phyloP scores from a whole-genome alignment of 2,888 invertebrate species.

The Lasius fuliginosus region DNA sequence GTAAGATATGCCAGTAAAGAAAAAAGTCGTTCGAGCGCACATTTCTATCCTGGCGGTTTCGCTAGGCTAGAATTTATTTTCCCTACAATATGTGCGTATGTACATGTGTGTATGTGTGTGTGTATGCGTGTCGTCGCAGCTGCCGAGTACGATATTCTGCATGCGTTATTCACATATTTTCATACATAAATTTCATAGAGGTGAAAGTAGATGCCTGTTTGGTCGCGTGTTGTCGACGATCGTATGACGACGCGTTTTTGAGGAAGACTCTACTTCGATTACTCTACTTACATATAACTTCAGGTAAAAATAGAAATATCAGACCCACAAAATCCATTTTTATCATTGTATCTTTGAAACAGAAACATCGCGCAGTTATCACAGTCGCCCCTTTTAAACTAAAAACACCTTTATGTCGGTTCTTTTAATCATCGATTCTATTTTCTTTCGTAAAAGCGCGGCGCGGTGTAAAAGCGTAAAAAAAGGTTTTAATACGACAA shows the following conservation, averaged over 20 bases:
- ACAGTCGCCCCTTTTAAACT: background rate
- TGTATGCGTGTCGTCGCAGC: conserved; percentile 75
- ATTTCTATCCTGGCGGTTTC: conserved; percentile 78
- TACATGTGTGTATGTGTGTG: background rate
- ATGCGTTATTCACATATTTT: conserved; percentile 84
- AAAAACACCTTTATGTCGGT: conserved; percentile 23
- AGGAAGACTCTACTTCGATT: conserved; percentile 10
- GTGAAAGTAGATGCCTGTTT: conserved; percentile 62
- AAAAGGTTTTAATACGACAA: conserved; percentile 43
- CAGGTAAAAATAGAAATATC: background rate
- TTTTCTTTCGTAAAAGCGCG: conserved; percentile 15
- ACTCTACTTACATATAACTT: conserved; percentile 9
- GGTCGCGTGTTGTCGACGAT: conserved; percentile 63
- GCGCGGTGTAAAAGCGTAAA: conserved; percentile 35
- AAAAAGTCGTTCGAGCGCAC: conserved; percentile 77
- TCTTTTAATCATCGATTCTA: conserved; percentile 36
- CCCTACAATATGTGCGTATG: conserved; percentile 73
- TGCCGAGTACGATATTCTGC: conserved; percentile 82
- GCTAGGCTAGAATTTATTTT: conserved; percentile 81
- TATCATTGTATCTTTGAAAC: conserved; percentile 2
- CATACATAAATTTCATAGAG: conserved; percentile 83
- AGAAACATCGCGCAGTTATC: background rate
- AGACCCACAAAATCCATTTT: background rate
- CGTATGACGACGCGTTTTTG: conserved; percentile 15
- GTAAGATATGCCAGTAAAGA: conserved; percentile 49